phyloP scores from a whole-genome alignment of 2,797 vertebrate genomes.

The Sarcoramphus papa region DNA sequence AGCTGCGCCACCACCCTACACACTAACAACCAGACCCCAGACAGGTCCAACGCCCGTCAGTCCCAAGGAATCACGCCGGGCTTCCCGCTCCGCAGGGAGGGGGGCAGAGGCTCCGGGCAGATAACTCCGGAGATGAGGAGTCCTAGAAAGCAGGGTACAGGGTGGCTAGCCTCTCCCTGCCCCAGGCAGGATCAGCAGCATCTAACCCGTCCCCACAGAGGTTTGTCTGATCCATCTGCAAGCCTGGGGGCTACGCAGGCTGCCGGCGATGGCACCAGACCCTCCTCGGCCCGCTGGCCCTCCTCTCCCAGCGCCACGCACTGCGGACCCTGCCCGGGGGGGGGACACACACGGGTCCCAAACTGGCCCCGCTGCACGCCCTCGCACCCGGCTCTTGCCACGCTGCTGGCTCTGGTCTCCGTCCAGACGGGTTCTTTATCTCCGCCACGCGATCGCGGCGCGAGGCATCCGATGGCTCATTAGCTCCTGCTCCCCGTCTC shows the following conservation, averaged over 20 bases:
- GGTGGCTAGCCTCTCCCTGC: not conserved
- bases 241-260: not conserved
- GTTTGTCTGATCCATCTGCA: not conserved
- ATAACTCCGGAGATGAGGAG: not conserved
- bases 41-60: rapidly evolving
- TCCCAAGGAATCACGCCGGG: not conserved
- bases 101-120: not conserved
- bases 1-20: not conserved
- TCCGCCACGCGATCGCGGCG: rapidly evolving
- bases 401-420: rapidly evolving
- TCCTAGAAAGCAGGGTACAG: not conserved
- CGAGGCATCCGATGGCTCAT: rapidly evolving
- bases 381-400: not conserved
- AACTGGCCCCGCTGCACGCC: rapidly evolving
- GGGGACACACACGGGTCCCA: too few relatives aligned
- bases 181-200: not conserved
- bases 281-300: not conserved
- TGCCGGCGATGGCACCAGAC: rapidly evolving
- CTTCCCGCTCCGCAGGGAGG: rapidly evolving
- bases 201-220: not conserved
- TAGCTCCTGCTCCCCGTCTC: not conserved
- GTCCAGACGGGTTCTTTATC: not conserved
- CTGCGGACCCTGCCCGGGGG: not conserved
- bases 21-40: not conserved
- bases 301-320: rapidly evolving